These are phyloP conservation scores for Lordiphosa andalusiaca DNA, from an alignment of 2,888 invertebrate species.

Conservation along the genomic window DNA sequence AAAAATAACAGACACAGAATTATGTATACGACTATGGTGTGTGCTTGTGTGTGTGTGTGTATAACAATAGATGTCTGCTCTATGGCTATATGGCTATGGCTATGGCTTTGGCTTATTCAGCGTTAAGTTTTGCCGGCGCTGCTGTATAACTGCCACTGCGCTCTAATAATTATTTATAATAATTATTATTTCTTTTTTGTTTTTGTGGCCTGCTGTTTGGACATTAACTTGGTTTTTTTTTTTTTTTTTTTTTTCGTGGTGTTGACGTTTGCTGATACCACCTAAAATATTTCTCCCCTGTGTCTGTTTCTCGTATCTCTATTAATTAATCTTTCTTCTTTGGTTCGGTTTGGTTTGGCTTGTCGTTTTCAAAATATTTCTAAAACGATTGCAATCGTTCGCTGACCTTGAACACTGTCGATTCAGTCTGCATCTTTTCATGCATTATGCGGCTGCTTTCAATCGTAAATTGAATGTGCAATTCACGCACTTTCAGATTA, in stretches of 20 bases:
- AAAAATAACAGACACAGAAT: conserved; percentile 16
- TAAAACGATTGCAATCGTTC: conserved; percentile 53
- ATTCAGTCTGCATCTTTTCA: conserved; percentile 7
- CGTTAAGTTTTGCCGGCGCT: conserved; percentile 32
- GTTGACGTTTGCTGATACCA: conserved; percentile 9
- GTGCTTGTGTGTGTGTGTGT: conserved; percentile 22
- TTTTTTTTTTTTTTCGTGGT: conserved; percentile 9
- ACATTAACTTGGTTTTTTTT: conserved; percentile 42
- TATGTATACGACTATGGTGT: conserved; percentile 21
- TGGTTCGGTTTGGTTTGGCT: background rate
- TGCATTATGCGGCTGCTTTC: conserved; percentile 24
- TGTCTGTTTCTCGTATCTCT: conserved; percentile 2
- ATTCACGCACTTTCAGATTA: conserved; percentile 41
- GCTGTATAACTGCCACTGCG: conserved; percentile 59
- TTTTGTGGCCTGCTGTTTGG: conserved; percentile 52
- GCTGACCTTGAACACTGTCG: conserved; percentile 53
- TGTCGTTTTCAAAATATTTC: conserved; percentile 26
- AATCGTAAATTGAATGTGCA: conserved; percentile 25
- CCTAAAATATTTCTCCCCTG: conserved; percentile 1
- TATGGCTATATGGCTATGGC: conserved; percentile 9
- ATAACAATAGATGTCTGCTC: conserved; percentile 21
- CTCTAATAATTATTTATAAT: conserved; percentile 75
- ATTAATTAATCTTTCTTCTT: conserved; percentile 50
- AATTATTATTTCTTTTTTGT: conserved; percentile 48
- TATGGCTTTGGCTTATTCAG: conserved; percentile 37